Conservation (phyloP, 2,797 vertebrate genomes). For the Macropus fuliginosus region DNA sequence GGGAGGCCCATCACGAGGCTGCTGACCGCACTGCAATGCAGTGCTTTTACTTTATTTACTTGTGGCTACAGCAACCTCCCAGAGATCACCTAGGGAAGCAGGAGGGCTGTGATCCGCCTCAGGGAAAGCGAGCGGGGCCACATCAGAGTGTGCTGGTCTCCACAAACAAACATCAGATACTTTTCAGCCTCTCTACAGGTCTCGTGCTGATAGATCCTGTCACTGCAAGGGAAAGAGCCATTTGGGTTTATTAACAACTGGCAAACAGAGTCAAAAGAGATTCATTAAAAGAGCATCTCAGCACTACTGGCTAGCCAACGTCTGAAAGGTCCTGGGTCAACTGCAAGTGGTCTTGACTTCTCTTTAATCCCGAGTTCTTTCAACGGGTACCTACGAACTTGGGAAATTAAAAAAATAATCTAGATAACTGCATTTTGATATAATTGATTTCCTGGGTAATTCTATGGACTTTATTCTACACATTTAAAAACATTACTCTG, state of each 20-base stretch:
- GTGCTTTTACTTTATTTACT: neutral
- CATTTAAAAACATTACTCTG: neutral
- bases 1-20: neutral
- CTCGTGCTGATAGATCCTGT: conserved; percentile 46
- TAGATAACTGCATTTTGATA: neutral
- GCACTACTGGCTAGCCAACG: conserved; percentile 38
- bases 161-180: conserved; percentile 12
- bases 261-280: conserved; percentile 49
- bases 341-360: conserved; percentile 25
- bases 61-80: neutral
- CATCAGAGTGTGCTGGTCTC: conserved; percentile 36
- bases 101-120: neutral
- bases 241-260: conserved; percentile 53
- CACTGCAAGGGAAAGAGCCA: conserved; percentile 52
- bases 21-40: neutral
- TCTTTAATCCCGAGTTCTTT: conserved; percentile 33
- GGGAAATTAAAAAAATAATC: neutral
- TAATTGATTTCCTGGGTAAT: neutral
- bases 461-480: neutral
- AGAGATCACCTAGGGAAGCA: neutral
- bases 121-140: neutral
- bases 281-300: conserved; percentile 47
- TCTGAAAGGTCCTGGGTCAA: conserved; percentile 30
- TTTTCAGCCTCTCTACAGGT: conserved; percentile 35
- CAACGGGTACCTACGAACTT: neutral